phyloP scores from a whole-genome alignment of 2,113 vertebrate genomes.

The Colossoma macropomum region DNA sequence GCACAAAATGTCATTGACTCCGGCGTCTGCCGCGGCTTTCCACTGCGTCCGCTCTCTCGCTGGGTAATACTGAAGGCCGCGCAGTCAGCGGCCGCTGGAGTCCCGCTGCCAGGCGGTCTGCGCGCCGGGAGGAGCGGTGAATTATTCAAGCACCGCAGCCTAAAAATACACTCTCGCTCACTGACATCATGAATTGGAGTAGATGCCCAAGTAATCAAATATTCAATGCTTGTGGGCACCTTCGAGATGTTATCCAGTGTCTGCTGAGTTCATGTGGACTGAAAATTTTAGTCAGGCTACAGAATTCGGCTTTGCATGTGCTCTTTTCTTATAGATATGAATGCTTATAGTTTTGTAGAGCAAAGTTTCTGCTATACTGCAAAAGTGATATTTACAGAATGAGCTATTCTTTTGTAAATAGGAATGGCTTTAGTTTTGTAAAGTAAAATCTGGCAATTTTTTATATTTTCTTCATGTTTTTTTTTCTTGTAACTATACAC shows the following conservation, averaged over 20 bases:
- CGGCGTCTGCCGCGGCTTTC: conserved; percentile 70
- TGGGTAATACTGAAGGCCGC: conserved; percentile 42
- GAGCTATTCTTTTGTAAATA: no score
- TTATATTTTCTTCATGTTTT: no score
- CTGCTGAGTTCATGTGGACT: background rate
- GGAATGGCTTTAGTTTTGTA: no score
- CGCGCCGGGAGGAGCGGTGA: conserved; percentile 51
- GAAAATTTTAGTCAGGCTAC: background rate
- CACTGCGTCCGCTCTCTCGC: conserved; percentile 38
- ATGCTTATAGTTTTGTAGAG: no score
- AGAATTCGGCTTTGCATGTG: background rate
- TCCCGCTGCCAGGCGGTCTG: conserved; percentile 46
- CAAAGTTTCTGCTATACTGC: no score
- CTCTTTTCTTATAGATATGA: no score
- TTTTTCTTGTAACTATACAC: no score
- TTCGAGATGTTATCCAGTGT: background rate
- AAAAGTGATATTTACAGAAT: no score
- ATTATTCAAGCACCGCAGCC: conserved; percentile 62
- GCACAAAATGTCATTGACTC: conserved; percentile 72
- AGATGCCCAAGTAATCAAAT: conserved; percentile 50
- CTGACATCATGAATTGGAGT: conserved; percentile 48
- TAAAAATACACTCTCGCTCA: conserved; percentile 59
- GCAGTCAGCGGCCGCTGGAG: background rate
- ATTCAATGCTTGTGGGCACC: conserved; percentile 27
- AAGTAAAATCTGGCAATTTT: no score